Base-by-base conservation (phyloP, 2,797 vertebrate species). In the Eurystomus glaucurus region DNA sequence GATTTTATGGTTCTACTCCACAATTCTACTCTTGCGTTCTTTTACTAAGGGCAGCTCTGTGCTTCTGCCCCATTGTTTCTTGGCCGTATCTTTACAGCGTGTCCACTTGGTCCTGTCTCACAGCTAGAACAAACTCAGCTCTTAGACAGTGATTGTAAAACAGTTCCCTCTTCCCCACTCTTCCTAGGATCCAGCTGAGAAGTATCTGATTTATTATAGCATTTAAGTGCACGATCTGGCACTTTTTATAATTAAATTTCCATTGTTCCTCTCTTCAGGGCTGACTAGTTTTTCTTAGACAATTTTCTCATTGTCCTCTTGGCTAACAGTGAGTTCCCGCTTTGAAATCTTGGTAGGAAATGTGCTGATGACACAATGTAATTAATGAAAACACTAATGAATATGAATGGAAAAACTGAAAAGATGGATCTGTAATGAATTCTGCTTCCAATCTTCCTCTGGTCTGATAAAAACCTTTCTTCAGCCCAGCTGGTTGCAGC, bases 381-480 rank as follows among this genome's bases (percentile, higher is more conserved):
- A 91, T 57, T 80, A 89, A 88, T 15, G 31, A 88, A 89, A 89
- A 50, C 37, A 26, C 61, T 92, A 88, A 92, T 78, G 84, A 93
- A 54, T 93, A 71, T 50, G 77, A 91, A 85, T 48, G 81, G 41
- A 71, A 93, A 68, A 81, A 23, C 4, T 14, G 3, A 76, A 76
- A 79, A 79, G 19, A 87, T 82, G 87, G 35, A 80, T 88, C 81
- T 76, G 29, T 85, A 83, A 83, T 91, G 65, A 90, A 51, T 89
- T 87, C 60, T 85, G 51, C 21, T 83, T 35, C 37, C 66, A 77
- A 64, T 88, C 51, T 88, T 93, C 54, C 55, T 82, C n/a, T 82
- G 86, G 70, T 58, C 94, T 96, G 66, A 79, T 76, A 62, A 95
- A 41, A 92, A 79, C 74, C 50, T 87, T 80, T 93, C 64, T 87